These are phyloP conservation scores for Peromyscus maniculatus DNA, from an alignment of 2,113 vertebrate genomes.

Conservation along the genomic window DNA sequence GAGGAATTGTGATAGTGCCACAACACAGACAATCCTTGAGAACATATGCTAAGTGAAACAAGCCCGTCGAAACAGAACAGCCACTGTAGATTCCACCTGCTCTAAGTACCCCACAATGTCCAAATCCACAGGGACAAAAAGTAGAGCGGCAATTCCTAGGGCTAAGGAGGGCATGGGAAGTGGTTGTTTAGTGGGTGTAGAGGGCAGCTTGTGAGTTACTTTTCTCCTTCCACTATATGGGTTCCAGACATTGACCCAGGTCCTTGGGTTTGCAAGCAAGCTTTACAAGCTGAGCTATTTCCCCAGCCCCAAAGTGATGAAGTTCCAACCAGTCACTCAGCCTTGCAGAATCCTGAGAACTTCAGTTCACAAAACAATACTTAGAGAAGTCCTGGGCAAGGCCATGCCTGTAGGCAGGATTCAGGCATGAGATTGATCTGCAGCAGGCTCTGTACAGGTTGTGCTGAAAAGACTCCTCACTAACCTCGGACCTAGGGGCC, in stretches of 20 bases:
- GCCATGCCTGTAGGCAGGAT: constrained; percentile 88
- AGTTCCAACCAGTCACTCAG: background rate
- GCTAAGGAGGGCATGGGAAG: background rate
- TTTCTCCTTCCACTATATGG: background rate
- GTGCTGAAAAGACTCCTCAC: constrained; percentile 89
- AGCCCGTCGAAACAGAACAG: background rate
- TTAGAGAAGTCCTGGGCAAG: background rate
- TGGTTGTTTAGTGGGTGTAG: background rate
- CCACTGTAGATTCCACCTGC: background rate
- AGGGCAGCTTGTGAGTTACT: background rate
- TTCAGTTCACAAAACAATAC: background rate
- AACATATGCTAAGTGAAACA: background rate
- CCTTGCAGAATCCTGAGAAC: background rate
- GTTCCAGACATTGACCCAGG: background rate
- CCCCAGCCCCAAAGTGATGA: background rate
- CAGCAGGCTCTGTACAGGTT: constrained; percentile 88
- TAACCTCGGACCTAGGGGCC: constrained; percentile 69
- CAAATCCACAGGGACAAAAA: background rate
- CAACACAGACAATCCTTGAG: background rate
- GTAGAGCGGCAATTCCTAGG: background rate
- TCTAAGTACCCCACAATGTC: background rate
- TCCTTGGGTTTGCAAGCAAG: background rate
- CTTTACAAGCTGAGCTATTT: background rate
- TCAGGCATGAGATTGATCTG: constrained; percentile 90
- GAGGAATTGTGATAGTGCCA: background rate